These are phyloP conservation scores for Cremastobaeus sp. DNA, from an alignment of 2,888 invertebrate genomes.

Conservation along the genomic window DNA sequence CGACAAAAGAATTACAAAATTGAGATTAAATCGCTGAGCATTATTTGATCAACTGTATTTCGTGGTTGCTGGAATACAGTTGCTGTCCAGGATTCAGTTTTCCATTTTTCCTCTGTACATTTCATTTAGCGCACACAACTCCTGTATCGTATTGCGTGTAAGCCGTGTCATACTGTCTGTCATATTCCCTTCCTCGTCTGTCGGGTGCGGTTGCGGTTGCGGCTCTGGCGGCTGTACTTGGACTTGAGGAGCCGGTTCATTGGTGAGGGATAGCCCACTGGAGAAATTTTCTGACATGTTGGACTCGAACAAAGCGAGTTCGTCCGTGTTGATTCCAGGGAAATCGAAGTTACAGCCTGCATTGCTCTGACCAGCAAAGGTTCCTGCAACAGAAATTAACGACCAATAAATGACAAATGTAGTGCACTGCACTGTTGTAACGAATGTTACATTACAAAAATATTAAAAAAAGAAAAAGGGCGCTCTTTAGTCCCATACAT, in stretches of 20 bases:
- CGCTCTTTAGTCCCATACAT: too few species aligned
- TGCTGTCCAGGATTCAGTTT: too few species aligned
- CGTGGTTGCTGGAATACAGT: too few species aligned
- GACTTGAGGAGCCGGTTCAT: conserved; percentile 69
- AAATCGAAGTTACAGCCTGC: conserved; percentile 71
- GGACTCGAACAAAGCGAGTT: conserved; percentile 76
- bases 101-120: conserved; percentile 66
- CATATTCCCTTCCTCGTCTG: conserved; percentile 74
- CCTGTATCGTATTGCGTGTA: conserved; percentile 78
- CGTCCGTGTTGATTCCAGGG: conserved; percentile 76
- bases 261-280: conserved; percentile 78
- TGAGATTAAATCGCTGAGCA: too few species aligned
- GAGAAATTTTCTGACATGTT: conserved; percentile 79
- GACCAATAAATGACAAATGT: background rate
- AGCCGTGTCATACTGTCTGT: conserved; percentile 81
- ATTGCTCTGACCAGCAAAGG: background rate
- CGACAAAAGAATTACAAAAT: too few species aligned
- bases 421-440: too few species aligned
- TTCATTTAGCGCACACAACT: conserved; percentile 74
- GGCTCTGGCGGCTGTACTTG: background rate
- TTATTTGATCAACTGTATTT: too few species aligned
- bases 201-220: conserved; percentile 7
- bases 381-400: conserved; percentile 4
- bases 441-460: background rate
- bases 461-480: background rate